These are phyloP conservation scores for Temnothorax nylanderi DNA, from an alignment of 1,140 invertebrate genomes.

Conservation along the genomic window DNA sequence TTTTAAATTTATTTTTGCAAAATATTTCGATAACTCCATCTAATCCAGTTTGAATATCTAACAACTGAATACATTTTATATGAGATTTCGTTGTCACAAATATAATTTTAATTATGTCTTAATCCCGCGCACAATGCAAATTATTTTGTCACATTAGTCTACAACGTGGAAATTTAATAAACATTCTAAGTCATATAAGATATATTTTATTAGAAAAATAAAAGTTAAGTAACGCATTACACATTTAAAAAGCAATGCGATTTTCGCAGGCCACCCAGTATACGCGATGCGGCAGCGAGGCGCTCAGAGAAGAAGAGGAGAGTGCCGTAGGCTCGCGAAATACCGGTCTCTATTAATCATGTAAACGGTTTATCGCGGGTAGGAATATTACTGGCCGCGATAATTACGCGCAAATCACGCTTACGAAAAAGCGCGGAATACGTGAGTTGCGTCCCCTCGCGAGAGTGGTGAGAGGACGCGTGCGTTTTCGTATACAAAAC, in stretches of 20 bases:
- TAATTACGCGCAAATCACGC: slow-evolving; percentile 82
- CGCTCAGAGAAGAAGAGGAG: slow-evolving; percentile 60
- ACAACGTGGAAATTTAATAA: neutral
- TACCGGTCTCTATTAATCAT: slow-evolving; percentile 85
- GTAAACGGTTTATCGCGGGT: slow-evolving; percentile 83
- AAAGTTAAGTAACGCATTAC: neutral
- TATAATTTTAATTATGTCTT: neutral
- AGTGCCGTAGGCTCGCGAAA: slow-evolving; percentile 74
- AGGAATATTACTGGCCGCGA: slow-evolving; percentile 81
- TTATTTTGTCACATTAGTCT: neutral
- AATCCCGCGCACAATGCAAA: neutral
- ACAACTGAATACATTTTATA: neutral
- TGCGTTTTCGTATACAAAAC: slow-evolving; percentile 33
- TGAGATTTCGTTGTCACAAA: neutral
- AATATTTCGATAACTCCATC: neutral
- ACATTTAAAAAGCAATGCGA: neutral
- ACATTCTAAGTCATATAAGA: neutral
- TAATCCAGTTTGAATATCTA: neutral
- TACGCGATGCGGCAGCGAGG: slow-evolving; percentile 21
- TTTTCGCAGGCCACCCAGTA: slow-evolving; percentile 37
- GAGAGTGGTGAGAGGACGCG: neutral
- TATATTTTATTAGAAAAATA: neutral
- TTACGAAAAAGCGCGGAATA: slow-evolving; percentile 59
- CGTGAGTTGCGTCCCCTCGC: neutral
- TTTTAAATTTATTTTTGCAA: neutral